These are phyloP conservation scores for Oligia fasciuncula DNA, from an alignment of 2,888 invertebrate genomes.

Conservation along the genomic window DNA sequence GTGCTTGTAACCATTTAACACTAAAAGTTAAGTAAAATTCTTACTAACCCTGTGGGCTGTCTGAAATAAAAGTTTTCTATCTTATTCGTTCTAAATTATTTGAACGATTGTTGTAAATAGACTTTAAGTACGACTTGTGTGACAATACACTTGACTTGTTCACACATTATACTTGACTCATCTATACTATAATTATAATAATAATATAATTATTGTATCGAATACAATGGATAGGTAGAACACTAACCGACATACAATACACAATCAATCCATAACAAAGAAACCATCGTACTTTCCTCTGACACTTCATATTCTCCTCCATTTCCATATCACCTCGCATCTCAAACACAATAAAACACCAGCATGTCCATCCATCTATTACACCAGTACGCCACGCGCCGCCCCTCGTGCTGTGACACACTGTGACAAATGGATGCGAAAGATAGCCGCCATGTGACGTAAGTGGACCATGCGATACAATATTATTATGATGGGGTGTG, in stretches of 20 bases:
- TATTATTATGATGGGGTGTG: background rate
- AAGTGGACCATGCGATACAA: slow-evolving; percentile 24
- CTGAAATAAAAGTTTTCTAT: too few species aligned
- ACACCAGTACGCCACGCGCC: slow-evolving; percentile 36
- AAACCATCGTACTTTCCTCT: background rate
- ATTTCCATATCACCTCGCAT: slow-evolving; percentile 22
- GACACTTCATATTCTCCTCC: slow-evolving; percentile 1
- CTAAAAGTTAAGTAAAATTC: too few species aligned
- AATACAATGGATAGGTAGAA: background rate
- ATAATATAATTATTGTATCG: too few species aligned
- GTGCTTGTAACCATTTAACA: too few species aligned
- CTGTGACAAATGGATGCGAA: slow-evolving; percentile 77
- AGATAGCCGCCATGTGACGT: slow-evolving; percentile 59
- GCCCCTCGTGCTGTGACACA: slow-evolving; percentile 78
- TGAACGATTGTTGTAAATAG: background rate
- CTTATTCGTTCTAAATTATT: background rate
- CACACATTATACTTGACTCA: background rate
- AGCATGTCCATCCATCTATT: background rate
- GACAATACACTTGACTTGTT: too few species aligned
- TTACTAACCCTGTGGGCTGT: too few species aligned
- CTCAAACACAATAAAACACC: slow-evolving; percentile 46
- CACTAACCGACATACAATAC: background rate
- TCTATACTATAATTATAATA: background rate
- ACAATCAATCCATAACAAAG: background rate
- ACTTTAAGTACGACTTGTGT: background rate